A percentile compares a stretch with the other conserved stretches of the same genome.
Evolutionary conservation across 2,888 invertebrate species (phyloP).

Genomic region (Drosophila siamana): DNA sequence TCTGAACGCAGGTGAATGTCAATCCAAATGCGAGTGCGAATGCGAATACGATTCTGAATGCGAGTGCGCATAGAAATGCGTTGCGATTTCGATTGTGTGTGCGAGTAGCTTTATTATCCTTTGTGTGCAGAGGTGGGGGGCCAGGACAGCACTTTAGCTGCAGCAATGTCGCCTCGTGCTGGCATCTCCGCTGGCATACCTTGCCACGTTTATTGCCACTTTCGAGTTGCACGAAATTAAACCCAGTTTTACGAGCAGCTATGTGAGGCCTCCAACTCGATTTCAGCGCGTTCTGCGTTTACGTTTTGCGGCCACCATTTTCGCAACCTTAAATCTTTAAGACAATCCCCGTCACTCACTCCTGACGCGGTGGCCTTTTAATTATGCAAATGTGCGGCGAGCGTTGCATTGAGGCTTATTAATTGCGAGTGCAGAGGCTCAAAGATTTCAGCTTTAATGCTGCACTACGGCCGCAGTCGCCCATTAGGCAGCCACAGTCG

Average conservation of each 20-base stretch:
- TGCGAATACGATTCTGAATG: slow-evolving; percentile 30
- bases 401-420: slow-evolving; percentile 65
- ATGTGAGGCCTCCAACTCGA: slow-evolving; percentile 29
- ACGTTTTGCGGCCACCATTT: too few species aligned
- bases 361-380: slow-evolving; percentile 53
- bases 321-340: slow-evolving; percentile 64
- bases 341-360: slow-evolving; percentile 17
- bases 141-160: slow-evolving; percentile 21
- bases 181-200: slow-evolving; percentile 61
- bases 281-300: neutral
- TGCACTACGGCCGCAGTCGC: slow-evolving; percentile 52
- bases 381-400: slow-evolving; percentile 78
- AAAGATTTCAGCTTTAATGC: slow-evolving; percentile 44
- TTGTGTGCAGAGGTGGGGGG: neutral
- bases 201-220: slow-evolving; percentile 77
- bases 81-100: slow-evolving; percentile 1
- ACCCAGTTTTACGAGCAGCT: slow-evolving; percentile 71
- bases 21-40: slow-evolving; percentile 22
- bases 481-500: slow-evolving; percentile 58
- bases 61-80: neutral
- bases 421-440: slow-evolving; percentile 61
- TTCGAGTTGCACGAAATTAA: slow-evolving; percentile 77
- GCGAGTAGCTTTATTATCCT: slow-evolving; percentile 47
- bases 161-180: slow-evolving; percentile 59
- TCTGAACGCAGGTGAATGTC: slow-evolving; percentile 49